phyloP scores from a whole-genome alignment of 2,113 vertebrate genomes.

The Piprites chloris region DNA sequence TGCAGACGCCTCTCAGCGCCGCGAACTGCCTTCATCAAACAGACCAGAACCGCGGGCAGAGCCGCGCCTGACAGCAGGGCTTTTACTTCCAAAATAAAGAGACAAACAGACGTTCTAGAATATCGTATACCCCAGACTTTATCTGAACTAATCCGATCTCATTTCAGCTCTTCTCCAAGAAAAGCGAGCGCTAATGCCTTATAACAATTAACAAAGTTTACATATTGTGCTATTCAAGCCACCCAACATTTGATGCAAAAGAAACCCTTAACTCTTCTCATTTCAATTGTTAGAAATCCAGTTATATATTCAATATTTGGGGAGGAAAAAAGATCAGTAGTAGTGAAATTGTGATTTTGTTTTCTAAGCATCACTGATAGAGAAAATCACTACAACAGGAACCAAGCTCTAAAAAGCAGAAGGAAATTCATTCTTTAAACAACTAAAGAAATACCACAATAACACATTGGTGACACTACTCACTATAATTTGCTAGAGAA shows the following conservation, averaged over 20 bases:
- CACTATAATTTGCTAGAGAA: neutral
- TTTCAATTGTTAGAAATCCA: neutral
- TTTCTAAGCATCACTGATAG: neutral
- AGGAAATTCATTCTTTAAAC: neutral
- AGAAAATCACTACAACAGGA: neutral
- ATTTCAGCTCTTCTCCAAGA: neutral
- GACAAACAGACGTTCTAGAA: neutral
- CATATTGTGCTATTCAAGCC: neutral
- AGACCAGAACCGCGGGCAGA: neutral
- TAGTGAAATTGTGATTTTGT: neutral
- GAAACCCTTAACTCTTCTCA: neutral
- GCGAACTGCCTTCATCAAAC: neutral
- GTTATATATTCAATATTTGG: neutral
- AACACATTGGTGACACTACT: neutral
- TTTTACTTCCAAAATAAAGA: neutral
- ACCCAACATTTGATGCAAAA: neutral
- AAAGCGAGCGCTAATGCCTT: neutral
- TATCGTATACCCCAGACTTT: neutral
- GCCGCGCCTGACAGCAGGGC: neutral
- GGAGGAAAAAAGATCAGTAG: neutral
- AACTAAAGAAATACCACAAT: neutral
- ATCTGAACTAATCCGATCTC: neutral
- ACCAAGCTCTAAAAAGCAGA: neutral
- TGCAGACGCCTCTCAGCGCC: neutral
- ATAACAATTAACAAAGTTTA: neutral